Conservation (phyloP, 2,888 invertebrate species). For the Lycocerus yunnanus region DNA sequence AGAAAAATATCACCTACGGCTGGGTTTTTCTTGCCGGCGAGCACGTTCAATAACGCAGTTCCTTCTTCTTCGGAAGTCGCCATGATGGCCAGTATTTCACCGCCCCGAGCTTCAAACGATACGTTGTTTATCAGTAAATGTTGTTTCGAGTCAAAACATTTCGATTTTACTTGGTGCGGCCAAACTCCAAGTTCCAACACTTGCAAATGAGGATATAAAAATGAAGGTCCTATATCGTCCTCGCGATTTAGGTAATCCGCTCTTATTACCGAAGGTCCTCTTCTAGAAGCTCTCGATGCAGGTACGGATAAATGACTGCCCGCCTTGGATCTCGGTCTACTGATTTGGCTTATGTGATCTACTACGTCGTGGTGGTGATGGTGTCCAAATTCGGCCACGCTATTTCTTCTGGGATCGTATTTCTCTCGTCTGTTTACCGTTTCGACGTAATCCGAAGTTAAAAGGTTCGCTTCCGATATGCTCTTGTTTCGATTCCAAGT, state of each 20-base stretch:
- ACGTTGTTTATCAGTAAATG: slow-evolving; percentile 64
- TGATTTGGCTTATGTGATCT: slow-evolving; percentile 57
- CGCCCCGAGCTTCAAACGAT: slow-evolving; percentile 87
- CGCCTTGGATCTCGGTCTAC: slow-evolving; percentile 66
- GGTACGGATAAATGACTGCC: slow-evolving; percentile 67
- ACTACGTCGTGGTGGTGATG: slow-evolving; percentile 56
- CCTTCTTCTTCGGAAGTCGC: slow-evolving; percentile 88
- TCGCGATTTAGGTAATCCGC: slow-evolving; percentile 64
- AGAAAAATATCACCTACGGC: slow-evolving; percentile 78
- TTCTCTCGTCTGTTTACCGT: slow-evolving; percentile 46
- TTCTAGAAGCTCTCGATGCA: slow-evolving; percentile 61
- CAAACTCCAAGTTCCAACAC: slow-evolving; percentile 38
- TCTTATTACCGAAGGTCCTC: slow-evolving; percentile 60
- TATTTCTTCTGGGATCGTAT: slow-evolving; percentile 59
- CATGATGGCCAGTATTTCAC: slow-evolving; percentile 89
- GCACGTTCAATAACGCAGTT: slow-evolving; percentile 80
- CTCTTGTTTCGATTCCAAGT: slow-evolving; percentile 64
- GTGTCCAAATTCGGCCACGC: slow-evolving; percentile 62
- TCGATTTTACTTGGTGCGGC: slow-evolving; percentile 26
- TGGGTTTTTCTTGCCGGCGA: slow-evolving; percentile 72
- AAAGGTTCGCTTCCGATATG: slow-evolving; percentile 84
- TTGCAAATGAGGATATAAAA: slow-evolving; percentile 67
- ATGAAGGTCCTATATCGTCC: slow-evolving; percentile 58
- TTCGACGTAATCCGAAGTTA: slow-evolving; percentile 64
- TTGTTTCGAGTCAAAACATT: slow-evolving; percentile 41